Conservation (phyloP, 2,888 invertebrate species). For the Sphaerophoria taeniata region DNA sequence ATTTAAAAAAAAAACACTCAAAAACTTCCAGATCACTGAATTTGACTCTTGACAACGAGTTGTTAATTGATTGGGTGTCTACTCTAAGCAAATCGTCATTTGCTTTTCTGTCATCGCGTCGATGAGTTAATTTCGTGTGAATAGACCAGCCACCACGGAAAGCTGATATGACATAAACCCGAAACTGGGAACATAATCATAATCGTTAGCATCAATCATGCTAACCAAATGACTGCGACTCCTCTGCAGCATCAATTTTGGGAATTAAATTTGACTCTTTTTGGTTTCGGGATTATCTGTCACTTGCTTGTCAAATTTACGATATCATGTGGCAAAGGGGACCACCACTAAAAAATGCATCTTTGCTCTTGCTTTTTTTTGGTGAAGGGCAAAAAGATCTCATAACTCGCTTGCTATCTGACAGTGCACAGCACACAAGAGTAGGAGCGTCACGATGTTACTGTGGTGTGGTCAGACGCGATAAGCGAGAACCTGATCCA, state of each 20-base stretch:
- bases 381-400: constrained; percentile 57
- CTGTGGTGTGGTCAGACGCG: constrained; percentile 24
- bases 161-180: not conserved
- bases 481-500: constrained; percentile 50
- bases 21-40: constrained; percentile 61
- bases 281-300: constrained; percentile 58
- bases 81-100: not conserved
- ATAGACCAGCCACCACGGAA: constrained; percentile 21
- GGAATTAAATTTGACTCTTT: not conserved
- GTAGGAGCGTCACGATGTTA: too few species aligned
- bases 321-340: constrained; percentile 46
- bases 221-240: not conserved
- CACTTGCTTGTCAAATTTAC: constrained; percentile 68
- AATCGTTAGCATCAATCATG: constrained; percentile 70
- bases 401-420: constrained; percentile 44
- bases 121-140: constrained; percentile 54
- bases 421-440: too few species aligned
- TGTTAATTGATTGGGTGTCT: constrained; percentile 59
- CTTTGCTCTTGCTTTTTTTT: constrained; percentile 29
- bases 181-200: constrained; percentile 48
- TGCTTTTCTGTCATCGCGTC: not conserved
- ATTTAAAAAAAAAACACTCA: constrained; percentile 18
- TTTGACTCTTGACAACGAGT: constrained; percentile 48
- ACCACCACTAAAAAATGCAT: constrained; percentile 34
- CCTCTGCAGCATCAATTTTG: not conserved